Evolutionary conservation across 2,888 invertebrate species (phyloP).

Genomic region (Dryococelus australis): DNA sequence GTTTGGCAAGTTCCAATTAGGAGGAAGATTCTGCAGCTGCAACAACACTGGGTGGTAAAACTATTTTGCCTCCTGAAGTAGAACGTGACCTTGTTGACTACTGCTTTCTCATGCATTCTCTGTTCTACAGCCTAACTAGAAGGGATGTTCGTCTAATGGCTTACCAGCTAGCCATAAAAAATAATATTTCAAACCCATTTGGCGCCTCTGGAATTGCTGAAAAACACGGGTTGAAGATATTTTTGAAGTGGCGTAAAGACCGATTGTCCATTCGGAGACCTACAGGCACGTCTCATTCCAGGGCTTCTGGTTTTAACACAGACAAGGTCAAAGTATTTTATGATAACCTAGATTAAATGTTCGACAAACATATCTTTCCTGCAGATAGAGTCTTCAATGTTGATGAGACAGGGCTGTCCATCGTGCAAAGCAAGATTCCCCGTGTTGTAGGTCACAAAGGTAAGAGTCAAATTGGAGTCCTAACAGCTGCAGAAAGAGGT

Average conservation of each 20-base stretch:
- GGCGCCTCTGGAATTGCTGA: neutral
- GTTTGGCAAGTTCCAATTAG: neutral
- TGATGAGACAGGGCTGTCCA: constrained; percentile 13
- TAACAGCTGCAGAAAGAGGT: neutral
- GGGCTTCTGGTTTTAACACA: no score
- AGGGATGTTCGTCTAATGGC: neutral
- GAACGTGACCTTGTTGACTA: constrained; percentile 5
- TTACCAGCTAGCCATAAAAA: neutral
- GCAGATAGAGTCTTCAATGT: no score
- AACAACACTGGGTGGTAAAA: constrained; percentile 1
- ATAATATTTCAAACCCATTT: constrained; percentile 21
- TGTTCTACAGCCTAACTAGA: constrained; percentile 17
- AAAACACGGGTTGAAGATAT: no score
- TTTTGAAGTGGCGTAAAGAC: no score
- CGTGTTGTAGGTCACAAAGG: neutral
- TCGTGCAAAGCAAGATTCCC: constrained; percentile 4
- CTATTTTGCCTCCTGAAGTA: neutral
- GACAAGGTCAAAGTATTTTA: neutral
- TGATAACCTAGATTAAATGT: neutral
- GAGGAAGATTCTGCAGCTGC: neutral
- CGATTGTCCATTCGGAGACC: constrained; percentile 18
- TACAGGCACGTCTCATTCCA: neutral
- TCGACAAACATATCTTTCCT: neutral
- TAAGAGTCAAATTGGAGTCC: neutral
- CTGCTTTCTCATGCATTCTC: neutral